These are phyloP conservation scores for Ondatra zibethicus DNA, from an alignment of 2,113 vertebrate genomes.

Conservation along the genomic window DNA sequence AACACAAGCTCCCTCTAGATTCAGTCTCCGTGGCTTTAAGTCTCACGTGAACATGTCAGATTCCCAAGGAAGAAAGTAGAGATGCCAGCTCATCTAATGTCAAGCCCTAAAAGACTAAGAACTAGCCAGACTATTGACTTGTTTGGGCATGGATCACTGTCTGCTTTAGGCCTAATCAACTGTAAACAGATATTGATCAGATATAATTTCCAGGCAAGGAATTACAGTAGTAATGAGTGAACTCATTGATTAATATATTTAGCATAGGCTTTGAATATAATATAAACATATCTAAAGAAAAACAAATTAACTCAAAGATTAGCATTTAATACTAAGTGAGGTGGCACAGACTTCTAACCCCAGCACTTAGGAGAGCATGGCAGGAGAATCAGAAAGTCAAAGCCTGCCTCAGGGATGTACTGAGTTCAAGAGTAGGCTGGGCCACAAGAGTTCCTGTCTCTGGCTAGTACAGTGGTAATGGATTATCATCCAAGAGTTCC, in stretches of 20 bases:
- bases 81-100: not conserved
- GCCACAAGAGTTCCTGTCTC: not conserved
- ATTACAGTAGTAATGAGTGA: not conserved
- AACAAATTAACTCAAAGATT: not conserved
- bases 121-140: not conserved
- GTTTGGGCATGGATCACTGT: not conserved
- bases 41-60: not conserved
- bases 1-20: not conserved
- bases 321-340: not conserved
- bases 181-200: not conserved
- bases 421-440: not conserved
- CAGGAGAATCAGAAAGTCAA: not conserved
- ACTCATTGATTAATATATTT: not conserved
- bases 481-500: not conserved
- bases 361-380: not conserved
- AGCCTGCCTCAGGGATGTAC: not conserved
- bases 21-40: not conserved
- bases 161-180: not conserved
- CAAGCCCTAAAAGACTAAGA: not conserved
- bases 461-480: not conserved
- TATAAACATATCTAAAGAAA: not conserved
- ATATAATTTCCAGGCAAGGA: not conserved
- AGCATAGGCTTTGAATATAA: not conserved
- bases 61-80: not conserved
- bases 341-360: not conserved